Evolutionary conservation across 2,797 vertebrate genomes (phyloP).

Genomic region (Atherinosoma microstoma): DNA sequence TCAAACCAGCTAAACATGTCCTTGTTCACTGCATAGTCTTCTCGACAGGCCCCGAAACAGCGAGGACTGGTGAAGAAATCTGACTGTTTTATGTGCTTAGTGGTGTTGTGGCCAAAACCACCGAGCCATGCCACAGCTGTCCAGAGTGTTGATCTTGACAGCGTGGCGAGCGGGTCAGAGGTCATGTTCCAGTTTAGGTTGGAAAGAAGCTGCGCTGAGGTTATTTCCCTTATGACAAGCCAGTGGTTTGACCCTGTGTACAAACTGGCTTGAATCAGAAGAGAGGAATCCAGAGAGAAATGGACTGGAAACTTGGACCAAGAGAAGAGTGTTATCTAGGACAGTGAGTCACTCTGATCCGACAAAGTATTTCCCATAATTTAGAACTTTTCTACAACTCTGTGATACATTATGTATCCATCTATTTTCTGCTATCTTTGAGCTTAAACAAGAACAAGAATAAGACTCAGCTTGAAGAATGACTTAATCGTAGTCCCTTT

Average conservation of each 20-base stretch:
- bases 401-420: not conserved
- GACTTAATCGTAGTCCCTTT: not conserved
- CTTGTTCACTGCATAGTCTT: constrained; percentile 7
- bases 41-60: constrained; percentile 27
- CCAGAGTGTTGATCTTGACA: constrained; percentile 74
- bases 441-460: not conserved
- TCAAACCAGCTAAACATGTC: constrained; percentile 39
- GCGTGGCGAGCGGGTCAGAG: constrained; percentile 64
- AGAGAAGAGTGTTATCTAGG: constrained; percentile 8
- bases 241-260: constrained; percentile 53
- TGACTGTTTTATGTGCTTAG: constrained; percentile 52
- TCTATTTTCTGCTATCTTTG: constrained; percentile 1
- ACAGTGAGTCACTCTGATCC: constrained; percentile 30
- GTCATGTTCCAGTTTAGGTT: constrained; percentile 68
- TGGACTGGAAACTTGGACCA: constrained; percentile 42
- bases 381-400: constrained; percentile 19
- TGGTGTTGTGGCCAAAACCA: constrained; percentile 51
- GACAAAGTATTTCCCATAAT: constrained; percentile 22
- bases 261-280: constrained; percentile 45
- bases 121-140: constrained; percentile 58
- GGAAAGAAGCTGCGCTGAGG: constrained; percentile 45
- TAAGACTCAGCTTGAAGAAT: not conserved
- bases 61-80: constrained; percentile 21
- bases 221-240: constrained; percentile 51
- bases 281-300: constrained; percentile 49